A percentile compares a stretch with the other conserved stretches of the same genome.
phyloP scores from a whole-genome alignment of 2,888 invertebrate genomes.

The Caenorhabditis sp. region DNA sequence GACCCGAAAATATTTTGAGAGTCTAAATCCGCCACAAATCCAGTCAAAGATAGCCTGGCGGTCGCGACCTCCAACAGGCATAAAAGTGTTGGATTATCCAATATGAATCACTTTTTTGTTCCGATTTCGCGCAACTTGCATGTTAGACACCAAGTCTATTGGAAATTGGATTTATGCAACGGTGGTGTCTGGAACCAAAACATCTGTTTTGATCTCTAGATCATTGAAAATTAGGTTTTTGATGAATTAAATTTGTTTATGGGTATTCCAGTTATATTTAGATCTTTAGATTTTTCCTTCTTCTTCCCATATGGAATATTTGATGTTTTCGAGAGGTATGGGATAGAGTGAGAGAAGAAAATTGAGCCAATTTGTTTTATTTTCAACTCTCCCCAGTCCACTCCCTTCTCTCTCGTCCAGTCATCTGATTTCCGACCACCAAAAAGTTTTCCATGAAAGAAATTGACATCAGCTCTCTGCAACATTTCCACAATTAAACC shows the following conservation, averaged over 20 bases:
- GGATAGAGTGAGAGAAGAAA: neutral
- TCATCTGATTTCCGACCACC: conserved; percentile 23
- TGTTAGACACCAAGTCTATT: no score
- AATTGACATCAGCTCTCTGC: conserved; percentile 22
- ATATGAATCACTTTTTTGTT: no score
- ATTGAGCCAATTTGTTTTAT: conserved; percentile 31
- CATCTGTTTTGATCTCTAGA: no score
- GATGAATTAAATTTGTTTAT: neutral
- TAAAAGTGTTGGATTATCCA: no score
- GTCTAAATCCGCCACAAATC: no score
- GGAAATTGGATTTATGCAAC: no score
- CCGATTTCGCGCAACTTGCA: no score
- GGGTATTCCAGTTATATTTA: neutral
- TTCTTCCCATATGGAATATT: neutral
- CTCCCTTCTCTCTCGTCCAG: neutral
- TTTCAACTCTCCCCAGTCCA: neutral
- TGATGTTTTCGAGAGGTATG: conserved; percentile 4
- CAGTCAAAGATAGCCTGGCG: no score
- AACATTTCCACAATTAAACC: conserved; percentile 23
- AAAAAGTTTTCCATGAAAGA: neutral
- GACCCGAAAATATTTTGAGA: no score
- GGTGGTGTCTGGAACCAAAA: no score
- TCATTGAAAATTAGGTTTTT: neutral
- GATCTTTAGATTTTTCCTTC: neutral
- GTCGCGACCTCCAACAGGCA: no score